Percentiles rank a stretch among this genome's conserved stretches.
phyloP scores from a whole-genome alignment of 2,113 vertebrate species.

The Corythornis madagascariensis region DNA sequence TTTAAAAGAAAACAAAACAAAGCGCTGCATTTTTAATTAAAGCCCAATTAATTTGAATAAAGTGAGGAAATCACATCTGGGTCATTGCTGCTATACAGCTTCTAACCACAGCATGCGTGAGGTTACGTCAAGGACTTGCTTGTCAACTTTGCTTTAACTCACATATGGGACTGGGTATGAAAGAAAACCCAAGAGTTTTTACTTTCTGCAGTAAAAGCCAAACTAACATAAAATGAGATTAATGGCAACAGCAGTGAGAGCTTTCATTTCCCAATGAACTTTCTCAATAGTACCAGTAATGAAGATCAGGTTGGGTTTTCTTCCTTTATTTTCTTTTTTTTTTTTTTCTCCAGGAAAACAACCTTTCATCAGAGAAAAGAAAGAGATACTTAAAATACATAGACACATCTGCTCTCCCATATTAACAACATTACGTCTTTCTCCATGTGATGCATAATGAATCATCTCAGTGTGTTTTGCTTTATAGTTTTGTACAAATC shows the following conservation, averaged over 20 bases:
- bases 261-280: slow-evolving; percentile 58
- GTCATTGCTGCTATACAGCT: neutral
- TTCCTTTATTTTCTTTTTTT: neutral
- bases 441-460: slow-evolving; percentile 61
- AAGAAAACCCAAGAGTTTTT: slow-evolving; percentile 53
- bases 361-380: slow-evolving; percentile 43
- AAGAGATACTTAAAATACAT: slow-evolving; percentile 37
- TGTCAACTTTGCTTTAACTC: slow-evolving; percentile 57
- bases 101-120: slow-evolving; percentile 19
- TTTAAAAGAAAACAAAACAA: slow-evolving; percentile 28
- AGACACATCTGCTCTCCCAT: slow-evolving; percentile 57
- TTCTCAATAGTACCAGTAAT: slow-evolving; percentile 54
- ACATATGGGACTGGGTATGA: neutral
- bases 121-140: slow-evolving; percentile 52
- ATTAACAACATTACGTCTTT: slow-evolving; percentile 65
- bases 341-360: neutral
- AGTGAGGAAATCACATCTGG: slow-evolving; percentile 60
- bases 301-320: slow-evolving; percentile 30
- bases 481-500: slow-evolving; percentile 48
- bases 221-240: slow-evolving; percentile 60
- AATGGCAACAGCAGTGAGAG: slow-evolving; percentile 42
- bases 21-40: slow-evolving; percentile 37
- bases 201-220: slow-evolving; percentile 56
- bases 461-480: slow-evolving; percentile 58
- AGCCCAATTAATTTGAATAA: slow-evolving; percentile 30